Percentiles rank a stretch among this genome's conserved stretches.
These are phyloP conservation scores for Xylota sylvarum DNA, from an alignment of 2,888 invertebrate genomes.

Conservation along the genomic window DNA sequence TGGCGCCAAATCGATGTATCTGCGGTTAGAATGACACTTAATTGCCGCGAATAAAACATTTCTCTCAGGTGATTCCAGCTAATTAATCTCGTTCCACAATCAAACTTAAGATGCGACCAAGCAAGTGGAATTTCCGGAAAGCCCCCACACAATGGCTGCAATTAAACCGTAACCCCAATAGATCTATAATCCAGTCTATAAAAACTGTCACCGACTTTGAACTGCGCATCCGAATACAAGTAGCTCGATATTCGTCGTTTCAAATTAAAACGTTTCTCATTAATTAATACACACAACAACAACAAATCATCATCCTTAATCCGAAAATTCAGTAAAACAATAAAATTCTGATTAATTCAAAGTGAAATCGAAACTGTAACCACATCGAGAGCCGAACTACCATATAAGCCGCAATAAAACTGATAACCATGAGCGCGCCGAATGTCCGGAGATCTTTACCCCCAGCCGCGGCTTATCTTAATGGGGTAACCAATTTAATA, in stretches of 20 bases:
- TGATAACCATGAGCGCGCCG: constrained; percentile 46
- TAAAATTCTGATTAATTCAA: constrained; percentile 64
- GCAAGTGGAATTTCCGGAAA: not conserved
- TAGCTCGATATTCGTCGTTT: constrained; percentile 28
- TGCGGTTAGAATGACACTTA: not conserved
- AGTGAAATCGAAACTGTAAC: constrained; percentile 67
- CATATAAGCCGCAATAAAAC: constrained; percentile 60
- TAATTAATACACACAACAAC: constrained; percentile 16
- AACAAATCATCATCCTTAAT: constrained; percentile 16
- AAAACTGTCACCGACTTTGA: not conserved
- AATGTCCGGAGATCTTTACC: constrained; percentile 41
- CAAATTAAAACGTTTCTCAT: constrained; percentile 45
- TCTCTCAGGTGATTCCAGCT: not conserved
- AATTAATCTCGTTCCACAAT: constrained; percentile 9
- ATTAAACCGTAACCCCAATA: constrained; percentile 19
- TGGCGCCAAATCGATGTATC: not conserved
- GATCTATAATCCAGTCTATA: not conserved
- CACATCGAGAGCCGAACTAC: constrained; percentile 45
- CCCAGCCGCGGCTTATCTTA: constrained; percentile 68
- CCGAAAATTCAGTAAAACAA: constrained; percentile 32
- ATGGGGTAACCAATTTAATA: constrained; percentile 69
- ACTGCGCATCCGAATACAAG: constrained; percentile 40
- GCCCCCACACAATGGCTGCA: not conserved
- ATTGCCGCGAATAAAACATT: constrained; percentile 6
- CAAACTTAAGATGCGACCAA: not conserved